Conservation (phyloP, 2,888 invertebrate species). For the Furcula furcula region DNA sequence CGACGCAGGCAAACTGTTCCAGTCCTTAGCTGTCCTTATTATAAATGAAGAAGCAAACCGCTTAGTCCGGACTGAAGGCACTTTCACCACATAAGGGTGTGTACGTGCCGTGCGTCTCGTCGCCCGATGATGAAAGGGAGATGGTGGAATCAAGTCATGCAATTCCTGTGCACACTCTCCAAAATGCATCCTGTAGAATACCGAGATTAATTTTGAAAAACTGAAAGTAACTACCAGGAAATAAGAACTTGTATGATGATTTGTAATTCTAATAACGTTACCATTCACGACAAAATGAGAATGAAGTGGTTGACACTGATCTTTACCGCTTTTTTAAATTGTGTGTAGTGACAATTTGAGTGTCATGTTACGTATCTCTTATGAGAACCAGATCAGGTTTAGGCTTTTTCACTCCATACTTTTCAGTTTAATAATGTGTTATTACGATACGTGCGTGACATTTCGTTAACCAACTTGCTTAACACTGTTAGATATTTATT, state of each 20-base stretch:
- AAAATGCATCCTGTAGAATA: too few relatives aligned
- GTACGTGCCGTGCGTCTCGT: too few relatives aligned
- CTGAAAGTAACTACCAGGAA: not conserved
- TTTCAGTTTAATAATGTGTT: not conserved
- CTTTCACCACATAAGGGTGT: too few relatives aligned
- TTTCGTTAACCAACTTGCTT: not conserved
- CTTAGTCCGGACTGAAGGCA: too few relatives aligned
- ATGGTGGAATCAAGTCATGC: too few relatives aligned
- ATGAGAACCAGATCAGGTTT: not conserved
- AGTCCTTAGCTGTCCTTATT: too few relatives aligned
- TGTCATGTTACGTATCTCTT: not conserved
- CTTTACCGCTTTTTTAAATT: not conserved
- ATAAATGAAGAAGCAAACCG: too few relatives aligned
- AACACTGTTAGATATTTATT: too few relatives aligned
- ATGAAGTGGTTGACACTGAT: not conserved
- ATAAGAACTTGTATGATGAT: not conserved
- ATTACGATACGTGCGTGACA: conserved; percentile 1
- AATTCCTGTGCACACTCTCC: too few relatives aligned
- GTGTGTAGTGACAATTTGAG: not conserved
- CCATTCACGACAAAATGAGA: not conserved
- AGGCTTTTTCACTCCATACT: not conserved
- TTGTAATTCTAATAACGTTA: not conserved
- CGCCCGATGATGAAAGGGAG: too few relatives aligned
- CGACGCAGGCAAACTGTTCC: too few relatives aligned
- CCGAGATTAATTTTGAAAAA: too few relatives aligned